These are phyloP conservation scores for Tupiocoris notatus DNA, from an alignment of 2,888 invertebrate species.

Conservation along the genomic window DNA sequence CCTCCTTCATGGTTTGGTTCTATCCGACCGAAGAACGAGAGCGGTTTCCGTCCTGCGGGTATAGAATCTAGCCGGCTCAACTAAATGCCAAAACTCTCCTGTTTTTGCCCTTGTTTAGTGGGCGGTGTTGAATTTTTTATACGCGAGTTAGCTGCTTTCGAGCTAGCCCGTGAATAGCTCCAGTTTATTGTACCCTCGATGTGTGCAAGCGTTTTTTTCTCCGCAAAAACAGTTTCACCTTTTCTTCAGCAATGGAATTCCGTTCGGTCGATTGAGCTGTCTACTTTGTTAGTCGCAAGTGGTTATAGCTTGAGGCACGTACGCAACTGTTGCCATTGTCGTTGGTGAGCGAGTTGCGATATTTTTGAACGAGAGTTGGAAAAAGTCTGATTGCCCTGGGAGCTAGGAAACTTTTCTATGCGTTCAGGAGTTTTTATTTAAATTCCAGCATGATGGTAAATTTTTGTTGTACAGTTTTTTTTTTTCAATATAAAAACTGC, in stretches of 20 bases:
- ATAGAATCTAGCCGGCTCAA: background rate
- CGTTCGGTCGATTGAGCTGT: background rate
- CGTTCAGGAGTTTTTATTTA: too few relatives aligned
- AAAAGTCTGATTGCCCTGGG: too few relatives aligned
- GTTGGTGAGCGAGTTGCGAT: too few relatives aligned
- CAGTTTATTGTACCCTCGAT: background rate
- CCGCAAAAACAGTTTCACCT: background rate
- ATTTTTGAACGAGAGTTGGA: too few relatives aligned
- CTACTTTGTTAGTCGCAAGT: background rate
- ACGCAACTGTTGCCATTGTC: too few relatives aligned
- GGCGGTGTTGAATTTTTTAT: background rate
- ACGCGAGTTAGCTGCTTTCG: background rate
- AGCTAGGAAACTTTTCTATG: too few relatives aligned
- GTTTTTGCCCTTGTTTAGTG: background rate
- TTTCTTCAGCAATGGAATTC: background rate
- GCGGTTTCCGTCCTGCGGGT: background rate
- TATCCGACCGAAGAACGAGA: background rate
- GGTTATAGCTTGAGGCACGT: too few relatives aligned
- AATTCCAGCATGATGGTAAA: too few relatives aligned
- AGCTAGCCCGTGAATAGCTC: background rate
- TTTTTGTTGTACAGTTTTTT: too few relatives aligned
- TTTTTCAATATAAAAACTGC: too few relatives aligned
- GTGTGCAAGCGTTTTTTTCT: background rate
- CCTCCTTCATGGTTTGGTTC: too few relatives aligned
- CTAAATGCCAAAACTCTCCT: background rate